Evolutionary conservation across 2,888 invertebrate species (phyloP), one percentile per base, ranked within the genome.

Genomic region (Anodontia alba): DNA sequence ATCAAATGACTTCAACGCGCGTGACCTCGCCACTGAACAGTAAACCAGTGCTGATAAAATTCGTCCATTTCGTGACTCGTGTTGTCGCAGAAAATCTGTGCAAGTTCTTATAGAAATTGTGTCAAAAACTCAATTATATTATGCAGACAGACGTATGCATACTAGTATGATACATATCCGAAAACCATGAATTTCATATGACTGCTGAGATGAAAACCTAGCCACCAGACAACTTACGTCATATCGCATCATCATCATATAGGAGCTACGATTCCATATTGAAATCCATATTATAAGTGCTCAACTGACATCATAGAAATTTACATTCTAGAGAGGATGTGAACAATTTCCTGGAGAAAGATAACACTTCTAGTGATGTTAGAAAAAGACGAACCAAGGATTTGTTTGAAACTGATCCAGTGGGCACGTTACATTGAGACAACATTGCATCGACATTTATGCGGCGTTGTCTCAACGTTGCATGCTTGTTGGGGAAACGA

Each of bases 1-100:
- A 84, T 81, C 26, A 49, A 79, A 79, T 85, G 82, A 85, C 82
- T 80, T 85, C 78, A 80, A 62, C 31, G 62, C 62, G 33, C 62
- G 62, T 33, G 62, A 33, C 31, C 31, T 62, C 33, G 62, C 7
- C 54, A 20, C 54, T 26, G 54, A 29, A 33, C 31, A 29, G 33
- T 33, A 33, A 10, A 33, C 62, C 15, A 62, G 29, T 10, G 7
- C 33, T 54, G 26, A 26, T 26, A 17, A 62, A 62, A 8, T 62
- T 62, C 33, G 54, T 54, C 54, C 54, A 54, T 10, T n/a, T 38
- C 38, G 12, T 38, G 26, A 29, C 20, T 29, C 26, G 54, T 8
- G 8, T 12, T 54, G 29, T 54, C 26, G 54, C 31, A 33, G 33
- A 62, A 62, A 62, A 57, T 57, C 62, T 20, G 62, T 62, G 31